These are phyloP conservation scores for Eugnorisma glareosa DNA, from an alignment of 2,888 invertebrate genomes.

Conservation along the genomic window DNA sequence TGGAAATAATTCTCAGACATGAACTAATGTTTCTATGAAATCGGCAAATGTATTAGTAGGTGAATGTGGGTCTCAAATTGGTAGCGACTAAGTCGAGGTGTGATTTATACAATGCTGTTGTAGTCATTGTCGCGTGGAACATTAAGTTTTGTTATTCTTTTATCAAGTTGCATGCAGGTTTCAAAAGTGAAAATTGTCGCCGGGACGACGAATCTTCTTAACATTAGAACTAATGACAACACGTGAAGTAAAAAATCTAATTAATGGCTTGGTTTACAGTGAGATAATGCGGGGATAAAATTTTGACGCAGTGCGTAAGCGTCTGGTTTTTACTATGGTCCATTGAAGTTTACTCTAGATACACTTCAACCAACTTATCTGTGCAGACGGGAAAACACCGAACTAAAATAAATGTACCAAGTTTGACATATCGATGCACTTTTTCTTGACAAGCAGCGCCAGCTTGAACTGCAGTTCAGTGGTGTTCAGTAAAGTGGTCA, in stretches of 20 bases:
- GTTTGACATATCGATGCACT: too few relatives aligned
- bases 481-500: too few relatives aligned
- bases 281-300: neutral
- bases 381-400: too few relatives aligned
- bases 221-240: neutral
- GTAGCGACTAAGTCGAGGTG: conserved; percentile 79
- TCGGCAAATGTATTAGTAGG: conserved; percentile 56
- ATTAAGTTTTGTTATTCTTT: conserved; percentile 34
- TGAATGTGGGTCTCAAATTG: conserved; percentile 81
- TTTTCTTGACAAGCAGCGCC: too few relatives aligned
- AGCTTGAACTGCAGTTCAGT: too few relatives aligned
- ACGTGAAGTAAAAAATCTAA: neutral
- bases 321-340: neutral
- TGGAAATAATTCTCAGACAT: conserved; percentile 38
- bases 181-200: neutral
- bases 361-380: too few relatives aligned
- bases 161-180: neutral
- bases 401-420: too few relatives aligned
- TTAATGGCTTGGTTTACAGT: neutral
- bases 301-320: neutral
- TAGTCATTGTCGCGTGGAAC: conserved; percentile 50
- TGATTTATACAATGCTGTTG: conserved; percentile 55
- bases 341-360: neutral
- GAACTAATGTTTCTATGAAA: conserved; percentile 58
- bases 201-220: neutral